Evolutionary conservation across 2,888 invertebrate species (phyloP).

Genomic region (Myathropa florea): DNA sequence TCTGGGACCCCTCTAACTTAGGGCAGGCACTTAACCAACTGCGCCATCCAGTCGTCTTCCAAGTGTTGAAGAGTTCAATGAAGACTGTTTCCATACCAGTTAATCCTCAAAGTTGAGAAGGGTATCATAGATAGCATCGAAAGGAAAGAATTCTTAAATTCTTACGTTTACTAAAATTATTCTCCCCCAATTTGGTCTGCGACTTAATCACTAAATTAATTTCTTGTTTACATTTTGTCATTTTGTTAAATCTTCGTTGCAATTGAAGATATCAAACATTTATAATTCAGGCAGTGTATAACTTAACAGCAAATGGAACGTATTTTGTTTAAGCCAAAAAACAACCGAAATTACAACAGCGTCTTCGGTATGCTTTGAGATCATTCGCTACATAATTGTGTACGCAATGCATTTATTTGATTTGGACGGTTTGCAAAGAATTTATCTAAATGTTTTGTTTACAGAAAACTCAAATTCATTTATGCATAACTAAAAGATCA

Average conservation of each 20-base stretch:
- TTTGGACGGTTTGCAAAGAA: slow-evolving; percentile 26
- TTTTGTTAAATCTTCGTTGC: not conserved
- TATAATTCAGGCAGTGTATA: slow-evolving; percentile 8
- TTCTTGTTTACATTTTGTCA: not conserved
- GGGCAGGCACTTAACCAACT: too few species aligned
- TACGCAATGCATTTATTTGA: not conserved
- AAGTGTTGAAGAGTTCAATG: too few species aligned
- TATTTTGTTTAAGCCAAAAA: not conserved
- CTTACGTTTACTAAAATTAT: not conserved
- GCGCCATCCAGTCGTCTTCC: too few species aligned
- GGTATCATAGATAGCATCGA: not conserved
- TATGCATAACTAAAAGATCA: not conserved
- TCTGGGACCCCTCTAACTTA: too few species aligned
- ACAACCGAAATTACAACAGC: not conserved
- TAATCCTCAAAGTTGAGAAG: not conserved
- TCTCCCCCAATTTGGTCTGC: not conserved
- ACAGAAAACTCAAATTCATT: not conserved
- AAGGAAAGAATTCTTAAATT: not conserved
- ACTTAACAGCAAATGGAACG: slow-evolving; percentile 18
- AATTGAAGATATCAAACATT: not conserved
- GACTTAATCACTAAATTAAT: not conserved
- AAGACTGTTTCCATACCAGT: too few species aligned
- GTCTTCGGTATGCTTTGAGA: not conserved
- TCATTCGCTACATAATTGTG: not conserved
- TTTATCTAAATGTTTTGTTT: not conserved